Evolutionary conservation across 2,113 vertebrate species (phyloP).

Genomic region (Phocoena sinus): DNA sequence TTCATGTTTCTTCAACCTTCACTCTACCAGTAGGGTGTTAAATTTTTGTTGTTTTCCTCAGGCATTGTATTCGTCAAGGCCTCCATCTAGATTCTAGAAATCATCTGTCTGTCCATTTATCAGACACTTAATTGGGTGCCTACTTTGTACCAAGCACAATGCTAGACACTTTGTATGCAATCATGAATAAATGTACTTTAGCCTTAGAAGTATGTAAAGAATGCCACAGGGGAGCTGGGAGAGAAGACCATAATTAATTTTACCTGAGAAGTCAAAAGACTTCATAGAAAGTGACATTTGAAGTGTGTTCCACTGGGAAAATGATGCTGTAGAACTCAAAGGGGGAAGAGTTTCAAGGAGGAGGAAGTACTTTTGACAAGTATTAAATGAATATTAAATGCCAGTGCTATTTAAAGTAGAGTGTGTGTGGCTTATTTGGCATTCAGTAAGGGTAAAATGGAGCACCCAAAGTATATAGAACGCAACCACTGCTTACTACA

Average conservation of each 20-base stretch:
- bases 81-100: neutral
- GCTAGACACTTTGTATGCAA: neutral
- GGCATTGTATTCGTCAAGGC: neutral
- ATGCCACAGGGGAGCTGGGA: neutral
- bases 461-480: neutral
- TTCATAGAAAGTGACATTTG: neutral
- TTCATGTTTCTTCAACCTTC: conserved; percentile 1
- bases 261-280: neutral
- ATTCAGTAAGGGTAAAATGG: neutral
- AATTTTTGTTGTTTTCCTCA: conserved; percentile 23
- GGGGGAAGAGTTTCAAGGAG: neutral
- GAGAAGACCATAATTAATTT: neutral
- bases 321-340: conserved; percentile 4
- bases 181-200: conserved; percentile 13
- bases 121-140: neutral
- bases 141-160: neutral
- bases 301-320: conserved; percentile 23
- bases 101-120: neutral
- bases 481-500: neutral
- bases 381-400: conserved; percentile 9
- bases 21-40: neutral
- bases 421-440: neutral
- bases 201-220: conserved; percentile 16
- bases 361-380: neutral
- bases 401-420: neutral